Conservation (phyloP, 2,797 vertebrate species). For the Salarias fasciatus region DNA sequence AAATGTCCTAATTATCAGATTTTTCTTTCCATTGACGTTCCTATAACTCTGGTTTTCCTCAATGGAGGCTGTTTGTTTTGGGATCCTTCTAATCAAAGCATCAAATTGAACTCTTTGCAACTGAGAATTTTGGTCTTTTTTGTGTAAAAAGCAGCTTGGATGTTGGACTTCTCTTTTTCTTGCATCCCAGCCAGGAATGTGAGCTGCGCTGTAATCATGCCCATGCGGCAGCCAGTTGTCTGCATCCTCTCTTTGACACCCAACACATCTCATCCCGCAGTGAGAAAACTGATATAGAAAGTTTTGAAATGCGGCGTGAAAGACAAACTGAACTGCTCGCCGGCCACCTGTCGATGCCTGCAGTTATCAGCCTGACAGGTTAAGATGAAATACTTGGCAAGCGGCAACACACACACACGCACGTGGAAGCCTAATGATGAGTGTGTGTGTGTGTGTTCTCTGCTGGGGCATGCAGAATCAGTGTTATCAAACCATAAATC, state of each 20-base stretch:
- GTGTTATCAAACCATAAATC: conserved; percentile 46
- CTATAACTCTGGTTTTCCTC: too few relatives aligned
- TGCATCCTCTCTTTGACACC: conserved; percentile 25
- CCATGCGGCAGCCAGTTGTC: conserved; percentile 43
- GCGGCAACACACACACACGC: conserved; percentile 31
- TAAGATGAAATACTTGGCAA: conserved; percentile 52
- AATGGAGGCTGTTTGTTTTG: too few relatives aligned
- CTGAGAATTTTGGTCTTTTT: background rate
- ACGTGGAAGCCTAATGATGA: background rate
- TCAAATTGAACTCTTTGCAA: background rate
- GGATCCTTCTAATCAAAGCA: background rate
- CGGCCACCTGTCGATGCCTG: conserved; percentile 60
- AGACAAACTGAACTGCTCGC: conserved; percentile 22
- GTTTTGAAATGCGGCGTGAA: conserved; percentile 20
- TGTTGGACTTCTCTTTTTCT: background rate
- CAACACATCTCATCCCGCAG: background rate
- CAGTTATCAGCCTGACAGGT: conserved; percentile 49
- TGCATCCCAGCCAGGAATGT: conserved; percentile 5
- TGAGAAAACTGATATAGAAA: conserved; percentile 1
- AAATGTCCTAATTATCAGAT: too few relatives aligned
- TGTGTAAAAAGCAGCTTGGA: conserved; percentile 26
- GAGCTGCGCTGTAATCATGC: conserved; percentile 13
- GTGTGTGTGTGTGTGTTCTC: conserved; percentile 28
- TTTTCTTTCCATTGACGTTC: too few relatives aligned
- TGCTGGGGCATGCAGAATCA: conserved; percentile 45